Evolutionary conservation across 2,797 vertebrate genomes (phyloP), one percentile per base, ranked within the genome.

Genomic region (Catostomus latipinnis): DNA sequence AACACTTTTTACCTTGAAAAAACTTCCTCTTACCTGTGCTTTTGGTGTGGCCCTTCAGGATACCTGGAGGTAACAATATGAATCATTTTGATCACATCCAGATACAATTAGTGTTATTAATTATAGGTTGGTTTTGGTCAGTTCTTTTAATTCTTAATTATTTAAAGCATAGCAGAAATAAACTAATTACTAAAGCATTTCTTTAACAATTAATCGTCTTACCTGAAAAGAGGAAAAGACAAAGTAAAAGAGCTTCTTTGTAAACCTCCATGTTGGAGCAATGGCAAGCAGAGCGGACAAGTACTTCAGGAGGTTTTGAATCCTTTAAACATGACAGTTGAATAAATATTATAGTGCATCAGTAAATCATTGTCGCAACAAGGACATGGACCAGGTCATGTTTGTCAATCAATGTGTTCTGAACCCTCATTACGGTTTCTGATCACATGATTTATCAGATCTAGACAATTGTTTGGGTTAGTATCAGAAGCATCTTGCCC

Each of bases 281-380:
- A 81, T 46, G 66, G 72, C 83, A 76, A 87, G 73, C 82, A 74
- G 80, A 52, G 16, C 63, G 85, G 80, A 49, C 78, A 72, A 83
- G 62, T 2, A 69, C 84, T 65, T 76, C 56, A 18, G 67, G 81
- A 84, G 18, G 48, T 80, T 65, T 86, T 82, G 53, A 81, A 53
- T 85, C 82, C 78, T 85, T 88, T 87, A 72, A 81, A 56, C 57
- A 50, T 45, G 65, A 71, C n/a, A 11, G 74, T 66, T 74, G 82
- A 87, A 87, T 87, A 92, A 92, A 92, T 67, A 91, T 49, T 63
- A 67, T 57, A 86, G 76, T 71, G 68, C 73, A 68, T 81, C 82
- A 68, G 91, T 94, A 89, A 94, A 94, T 94, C 90, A 94, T 94
- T 94, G 86, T 66, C 93, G 14, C 1, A 57, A 86, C 89, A 89